phyloP scores from a whole-genome alignment of 2,888 invertebrate genomes.

The Chymomyza caudatula region DNA sequence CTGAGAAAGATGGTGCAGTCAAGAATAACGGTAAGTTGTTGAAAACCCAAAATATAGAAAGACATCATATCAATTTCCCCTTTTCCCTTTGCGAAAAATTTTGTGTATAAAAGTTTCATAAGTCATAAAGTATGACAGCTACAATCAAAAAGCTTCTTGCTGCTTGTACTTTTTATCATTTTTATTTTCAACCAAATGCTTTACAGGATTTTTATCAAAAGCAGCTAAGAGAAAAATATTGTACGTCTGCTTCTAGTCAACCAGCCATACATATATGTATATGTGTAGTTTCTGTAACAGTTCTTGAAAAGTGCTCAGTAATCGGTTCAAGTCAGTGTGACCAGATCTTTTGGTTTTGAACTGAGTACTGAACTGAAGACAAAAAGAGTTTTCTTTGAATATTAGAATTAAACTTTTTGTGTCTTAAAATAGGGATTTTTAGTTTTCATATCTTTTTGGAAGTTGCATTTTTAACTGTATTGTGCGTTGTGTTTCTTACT shows the following conservation, averaged over 20 bases:
- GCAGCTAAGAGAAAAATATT: neutral
- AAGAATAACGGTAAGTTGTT: constrained; percentile 76
- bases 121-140: neutral
- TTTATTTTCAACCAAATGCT: neutral
- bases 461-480: neutral
- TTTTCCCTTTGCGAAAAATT: neutral
- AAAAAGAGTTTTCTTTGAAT: no score
- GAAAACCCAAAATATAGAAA: neutral
- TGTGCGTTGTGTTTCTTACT: constrained; percentile 19
- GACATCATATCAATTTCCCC: neutral
- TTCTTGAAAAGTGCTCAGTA: no score
- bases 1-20: constrained; percentile 72
- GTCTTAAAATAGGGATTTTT: no score
- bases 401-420: no score
- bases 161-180: neutral
- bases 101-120: neutral
- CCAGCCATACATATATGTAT: no score
- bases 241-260: no score
- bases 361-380: no score
- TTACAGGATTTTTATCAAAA: neutral
- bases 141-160: neutral
- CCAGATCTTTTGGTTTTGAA: neutral
- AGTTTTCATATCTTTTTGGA: neutral
- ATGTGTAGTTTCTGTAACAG: no score
- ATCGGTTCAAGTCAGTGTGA: neutral